Percentiles rank a stretch among this genome's conserved stretches.
phyloP scores from a whole-genome alignment of 2,888 invertebrate genomes.

The Oeneis ivallda region DNA sequence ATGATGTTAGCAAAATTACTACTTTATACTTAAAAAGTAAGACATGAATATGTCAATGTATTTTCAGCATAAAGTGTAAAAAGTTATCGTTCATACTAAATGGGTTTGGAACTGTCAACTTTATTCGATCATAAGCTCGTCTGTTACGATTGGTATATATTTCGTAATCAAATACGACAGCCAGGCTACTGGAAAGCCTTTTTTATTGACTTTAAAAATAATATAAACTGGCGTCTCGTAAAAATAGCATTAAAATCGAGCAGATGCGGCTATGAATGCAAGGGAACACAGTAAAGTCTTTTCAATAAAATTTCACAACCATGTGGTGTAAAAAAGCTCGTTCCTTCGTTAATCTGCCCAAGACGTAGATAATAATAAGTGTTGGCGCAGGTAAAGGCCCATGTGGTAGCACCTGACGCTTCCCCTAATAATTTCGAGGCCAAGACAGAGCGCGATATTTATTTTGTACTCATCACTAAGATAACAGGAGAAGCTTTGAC shows the following conservation, averaged over 20 bases:
- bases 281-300: constrained; percentile 18
- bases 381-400: constrained; percentile 61
- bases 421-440: constrained; percentile 39
- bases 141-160: constrained; percentile 15
- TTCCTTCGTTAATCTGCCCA: constrained; percentile 33
- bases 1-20: neutral
- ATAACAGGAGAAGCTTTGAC: constrained; percentile 13
- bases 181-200: constrained; percentile 18
- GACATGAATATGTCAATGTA: neutral
- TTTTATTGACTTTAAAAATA: constrained; percentile 28
- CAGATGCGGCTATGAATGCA: constrained; percentile 25
- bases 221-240: constrained; percentile 26
- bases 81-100: neutral
- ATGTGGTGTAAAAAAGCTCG: constrained; percentile 27
- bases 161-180: constrained; percentile 14
- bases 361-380: constrained; percentile 51
- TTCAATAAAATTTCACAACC: constrained; percentile 24
- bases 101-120: constrained; percentile 9
- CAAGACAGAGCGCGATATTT: constrained; percentile 38
- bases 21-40: neutral
- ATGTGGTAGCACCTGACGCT: constrained; percentile 65
- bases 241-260: constrained; percentile 25
- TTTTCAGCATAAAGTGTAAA: neutral
- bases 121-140: constrained; percentile 11
- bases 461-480: constrained; percentile 23